Evolutionary conservation across 1,140 invertebrate species (phyloP).

Genomic region (Triops longicaudatus): DNA sequence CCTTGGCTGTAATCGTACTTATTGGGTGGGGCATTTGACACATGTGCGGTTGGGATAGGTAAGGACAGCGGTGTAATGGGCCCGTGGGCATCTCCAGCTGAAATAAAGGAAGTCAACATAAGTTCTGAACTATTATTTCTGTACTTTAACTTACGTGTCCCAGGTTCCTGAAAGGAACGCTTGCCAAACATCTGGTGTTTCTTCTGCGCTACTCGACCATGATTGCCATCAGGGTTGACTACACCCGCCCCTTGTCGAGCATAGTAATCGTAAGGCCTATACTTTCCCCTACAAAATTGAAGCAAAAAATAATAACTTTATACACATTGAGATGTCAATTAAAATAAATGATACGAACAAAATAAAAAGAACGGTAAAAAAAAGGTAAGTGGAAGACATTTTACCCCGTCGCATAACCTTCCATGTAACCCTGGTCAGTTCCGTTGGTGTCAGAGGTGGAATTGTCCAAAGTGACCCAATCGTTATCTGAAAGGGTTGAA

Average conservation of each 20-base stretch:
- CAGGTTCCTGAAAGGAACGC: conserved; percentile 58
- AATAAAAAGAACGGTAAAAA: background rate
- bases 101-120: background rate
- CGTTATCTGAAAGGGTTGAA: conserved; percentile 25
- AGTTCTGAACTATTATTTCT: background rate
- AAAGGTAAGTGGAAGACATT: conserved; percentile 45
- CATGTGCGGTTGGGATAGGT: conserved; percentile 36
- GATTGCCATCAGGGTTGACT: conserved; percentile 16
- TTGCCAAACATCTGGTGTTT: conserved; percentile 88
- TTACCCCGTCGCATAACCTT: conserved; percentile 33
- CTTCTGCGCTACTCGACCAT: conserved; percentile 61
- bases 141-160: background rate
- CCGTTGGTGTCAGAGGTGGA: background rate
- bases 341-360: no score
- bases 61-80: conserved; percentile 41
- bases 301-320: conserved; percentile 8
- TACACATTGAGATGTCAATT: conserved; percentile 22
- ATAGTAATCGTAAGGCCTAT: conserved; percentile 64
- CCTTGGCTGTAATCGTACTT: conserved; percentile 51
- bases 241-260: background rate
- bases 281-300: conserved; percentile 46
- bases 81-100: conserved; percentile 30
- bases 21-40: conserved; percentile 33
- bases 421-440: background rate
- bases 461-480: conserved; percentile 25